Evolutionary conservation across 2,888 invertebrate species (phyloP), one percentile per base, ranked within the genome.

Genomic region (Ceramica pisi): DNA sequence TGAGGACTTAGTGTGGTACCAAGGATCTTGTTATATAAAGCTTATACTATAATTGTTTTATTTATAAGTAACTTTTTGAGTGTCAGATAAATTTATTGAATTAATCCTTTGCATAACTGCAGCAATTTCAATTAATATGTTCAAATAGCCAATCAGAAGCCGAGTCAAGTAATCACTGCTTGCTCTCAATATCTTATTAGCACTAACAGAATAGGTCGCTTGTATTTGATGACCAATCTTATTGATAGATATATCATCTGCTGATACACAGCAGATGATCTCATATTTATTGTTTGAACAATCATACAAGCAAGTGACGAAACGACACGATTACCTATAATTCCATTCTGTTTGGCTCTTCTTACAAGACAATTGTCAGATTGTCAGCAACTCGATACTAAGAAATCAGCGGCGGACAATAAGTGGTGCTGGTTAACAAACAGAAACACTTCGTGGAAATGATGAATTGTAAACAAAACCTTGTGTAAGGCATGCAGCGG

Each of bases 401-500:
- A 87, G 89, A 89, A 89, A 77, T 75, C 87, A 89, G 81, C 84
- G 82, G 80, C 83, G 75, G 81, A 92, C 92, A 93, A 91, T 92
- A 89, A 83, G 51, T 86, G 84, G 85, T 82, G 87, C 85, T 84
- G 89, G 86, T 85, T 88, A 78, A 67, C 88, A 88, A 89, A 74
- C 89, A 86, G 71, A 78, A 79, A 83, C 87, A 83, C 75, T 94
- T 94, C 93, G 83, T 88, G 90, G 94, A 93, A 94, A 87, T 87
- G 67, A 81, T 86, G 80, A 80, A 82, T 88, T 89, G 87, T 90
- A 91, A 91, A 92, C 91, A 91, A 84, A 86, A 86, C 79, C 78
- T 80, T 71, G 78, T 75, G 63, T 57, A 53, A 38, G 53, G 68
- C 66, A 71, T 79, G 71, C 76, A 61, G 65, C 53, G 62, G 68